A percentile compares a stretch with the other conserved stretches of the same genome.
phyloP scores from a whole-genome alignment of 2,888 invertebrate genomes.

The Dinocampus coccinellae region DNA sequence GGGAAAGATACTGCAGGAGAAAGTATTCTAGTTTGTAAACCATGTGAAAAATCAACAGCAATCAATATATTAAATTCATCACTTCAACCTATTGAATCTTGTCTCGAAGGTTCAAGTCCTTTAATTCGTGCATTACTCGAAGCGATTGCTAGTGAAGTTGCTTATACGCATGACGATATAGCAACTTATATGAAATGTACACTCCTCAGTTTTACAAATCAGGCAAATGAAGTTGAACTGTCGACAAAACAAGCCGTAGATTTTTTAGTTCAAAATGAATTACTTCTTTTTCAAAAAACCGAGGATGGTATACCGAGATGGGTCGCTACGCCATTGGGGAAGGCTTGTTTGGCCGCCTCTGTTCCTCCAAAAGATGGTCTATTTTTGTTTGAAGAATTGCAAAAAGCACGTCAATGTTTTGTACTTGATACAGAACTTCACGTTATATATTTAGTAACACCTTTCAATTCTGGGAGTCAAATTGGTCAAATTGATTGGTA shows the following conservation, averaged over 20 bases:
- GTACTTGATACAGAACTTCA: constrained; percentile 96
- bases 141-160: constrained; percentile 90
- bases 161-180: constrained; percentile 80
- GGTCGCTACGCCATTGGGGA: constrained; percentile 87
- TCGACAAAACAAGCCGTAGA: constrained; percentile 75
- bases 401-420: constrained; percentile 89
- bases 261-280: constrained; percentile 84
- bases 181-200: constrained; percentile 85
- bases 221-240: constrained; percentile 53
- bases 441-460: constrained; percentile 94
- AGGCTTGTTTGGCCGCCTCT: constrained; percentile 92
- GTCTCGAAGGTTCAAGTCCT: constrained; percentile 80
- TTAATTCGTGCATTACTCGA: constrained; percentile 82
- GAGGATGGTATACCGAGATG: constrained; percentile 72
- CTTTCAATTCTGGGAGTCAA: constrained; percentile 87
- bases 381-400: constrained; percentile 88
- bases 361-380: constrained; percentile 96
- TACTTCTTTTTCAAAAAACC: constrained; percentile 75
- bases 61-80: constrained; percentile 77
- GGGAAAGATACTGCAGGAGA: constrained; percentile 84
- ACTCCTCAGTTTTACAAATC: constrained; percentile 67
- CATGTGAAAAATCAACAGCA: constrained; percentile 80
- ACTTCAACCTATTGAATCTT: constrained; percentile 84
- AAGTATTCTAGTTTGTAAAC: constrained; percentile 90
- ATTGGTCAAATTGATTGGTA: constrained; percentile 85